Evolutionary conservation across 2,113 vertebrate genomes (phyloP), one percentile per base, ranked within the genome.

Genomic region (Arizona elegans): DNA sequence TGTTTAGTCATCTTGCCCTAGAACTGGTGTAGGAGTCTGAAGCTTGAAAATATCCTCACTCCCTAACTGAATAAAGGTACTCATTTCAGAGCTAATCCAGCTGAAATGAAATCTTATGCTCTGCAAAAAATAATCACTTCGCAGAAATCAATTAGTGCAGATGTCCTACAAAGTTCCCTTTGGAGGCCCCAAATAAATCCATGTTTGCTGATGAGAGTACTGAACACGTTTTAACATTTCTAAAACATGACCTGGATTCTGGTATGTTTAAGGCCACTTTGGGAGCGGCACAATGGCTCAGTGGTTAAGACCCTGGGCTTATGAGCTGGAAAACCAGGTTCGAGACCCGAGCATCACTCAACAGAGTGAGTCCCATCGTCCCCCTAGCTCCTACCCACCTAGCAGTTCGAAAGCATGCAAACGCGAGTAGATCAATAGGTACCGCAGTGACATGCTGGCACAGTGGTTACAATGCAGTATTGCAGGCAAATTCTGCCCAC

Each of bases 81-180:
- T 89, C 9, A 50, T 43, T 24, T 85, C 53, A 58, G 87, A 56
- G 38, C 87, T 85, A 85, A 38, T 85, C 92, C 52, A 33, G 43
- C 54, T 59, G 23, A 89, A 92, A 89, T 56, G 26, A 29, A 55
- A 89, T 92, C 17, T 47, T 89, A 11, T 2, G 5, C 17, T 56
- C 5, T 21, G 26, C 26, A 85, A 85, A 89, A 58, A 92, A 85
- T 85, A 92, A 92, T 89, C 87, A 50, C 17, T 55, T 50, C 24
- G 43, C 10, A 55, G 55, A 89, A 92, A 89, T 85, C 87, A 85
- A 89, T 92, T 59, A 89, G 87, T 58, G n/a, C 65, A 81, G 53
- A 85, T 59, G 87, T 86, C 92, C 92, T 58, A 58, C 65, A 85
- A 89, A 85, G 50, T 85, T 85, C 53, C 65, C 87, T 52, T 33